phyloP scores from a whole-genome alignment of 2,113 vertebrate genomes.

The Scytalopus superciliaris region DNA sequence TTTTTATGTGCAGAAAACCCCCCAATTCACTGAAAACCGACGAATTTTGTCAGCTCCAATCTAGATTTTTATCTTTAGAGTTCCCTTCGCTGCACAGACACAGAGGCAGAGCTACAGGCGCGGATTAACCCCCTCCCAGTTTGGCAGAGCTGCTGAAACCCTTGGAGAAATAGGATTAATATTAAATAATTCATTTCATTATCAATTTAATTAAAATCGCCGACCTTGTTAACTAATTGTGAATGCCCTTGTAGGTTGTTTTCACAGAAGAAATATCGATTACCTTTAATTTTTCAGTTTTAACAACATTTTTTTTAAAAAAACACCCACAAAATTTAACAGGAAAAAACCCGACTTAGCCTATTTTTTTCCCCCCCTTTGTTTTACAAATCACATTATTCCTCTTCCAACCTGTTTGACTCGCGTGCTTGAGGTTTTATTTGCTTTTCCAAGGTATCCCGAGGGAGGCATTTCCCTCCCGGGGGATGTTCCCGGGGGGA shows the following conservation, averaged over 20 bases:
- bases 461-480: background rate
- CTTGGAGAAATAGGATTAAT: background rate
- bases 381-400: background rate
- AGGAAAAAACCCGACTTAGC: accelerated
- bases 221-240: background rate
- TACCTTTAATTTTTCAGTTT: background rate
- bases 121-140: background rate
- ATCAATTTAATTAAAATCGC: too few relatives aligned
- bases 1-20: accelerated
- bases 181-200: background rate
- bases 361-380: background rate
- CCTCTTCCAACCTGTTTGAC: background rate
- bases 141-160: background rate
- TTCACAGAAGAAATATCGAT: background rate
- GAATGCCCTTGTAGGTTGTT: background rate
- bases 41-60: background rate
- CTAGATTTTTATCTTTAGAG: background rate
- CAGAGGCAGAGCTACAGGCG: background rate
- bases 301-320: background rate
- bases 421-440: accelerated
- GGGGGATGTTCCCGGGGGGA: accelerated
- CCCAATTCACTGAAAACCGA: background rate
- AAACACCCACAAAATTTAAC: background rate
- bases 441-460: background rate
- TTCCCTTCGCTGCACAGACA: background rate